phyloP scores from a whole-genome alignment of 37 sponge, comb jelly and placozoan species.

The Lycopodina hypogea region DNA sequence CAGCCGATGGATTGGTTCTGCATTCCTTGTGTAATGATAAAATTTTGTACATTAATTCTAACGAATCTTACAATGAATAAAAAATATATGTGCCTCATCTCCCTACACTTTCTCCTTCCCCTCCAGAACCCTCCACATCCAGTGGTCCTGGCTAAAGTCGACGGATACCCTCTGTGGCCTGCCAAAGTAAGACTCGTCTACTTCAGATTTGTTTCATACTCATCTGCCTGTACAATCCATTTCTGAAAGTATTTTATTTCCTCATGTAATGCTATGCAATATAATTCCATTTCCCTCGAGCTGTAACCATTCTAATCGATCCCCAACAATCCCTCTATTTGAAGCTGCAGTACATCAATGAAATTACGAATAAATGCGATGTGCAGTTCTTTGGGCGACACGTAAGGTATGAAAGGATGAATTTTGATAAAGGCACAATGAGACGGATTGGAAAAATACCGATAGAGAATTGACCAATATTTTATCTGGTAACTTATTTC shows the following conservation, averaged over 20 bases:
- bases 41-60: not conserved
- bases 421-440: not conserved
- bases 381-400: conserved; percentile 95
- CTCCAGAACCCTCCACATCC: conserved; percentile 68
- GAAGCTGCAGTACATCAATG: conserved; percentile 59
- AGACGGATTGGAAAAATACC: not conserved
- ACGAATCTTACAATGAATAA: not conserved
- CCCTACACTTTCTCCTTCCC: not conserved
- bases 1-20: conserved; percentile 86
- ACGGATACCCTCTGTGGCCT: conserved; percentile 94
- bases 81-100: no score
- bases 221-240: not conserved
- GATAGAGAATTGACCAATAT: no score
- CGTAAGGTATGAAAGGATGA: conserved; percentile 43
- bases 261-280: no score
- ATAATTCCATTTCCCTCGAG: not conserved
- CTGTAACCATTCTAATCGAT: not conserved
- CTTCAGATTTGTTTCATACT: not conserved
- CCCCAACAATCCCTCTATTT: not conserved
- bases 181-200: conserved; percentile 65
- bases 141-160: conserved; percentile 86
- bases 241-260: not conserved
- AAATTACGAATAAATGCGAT: conserved; percentile 83
- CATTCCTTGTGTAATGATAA: conserved; percentile 79
- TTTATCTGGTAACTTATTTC: no score